Conservation (phyloP, 2,797 vertebrate genomes). For the Cirrhinus molitorella region DNA sequence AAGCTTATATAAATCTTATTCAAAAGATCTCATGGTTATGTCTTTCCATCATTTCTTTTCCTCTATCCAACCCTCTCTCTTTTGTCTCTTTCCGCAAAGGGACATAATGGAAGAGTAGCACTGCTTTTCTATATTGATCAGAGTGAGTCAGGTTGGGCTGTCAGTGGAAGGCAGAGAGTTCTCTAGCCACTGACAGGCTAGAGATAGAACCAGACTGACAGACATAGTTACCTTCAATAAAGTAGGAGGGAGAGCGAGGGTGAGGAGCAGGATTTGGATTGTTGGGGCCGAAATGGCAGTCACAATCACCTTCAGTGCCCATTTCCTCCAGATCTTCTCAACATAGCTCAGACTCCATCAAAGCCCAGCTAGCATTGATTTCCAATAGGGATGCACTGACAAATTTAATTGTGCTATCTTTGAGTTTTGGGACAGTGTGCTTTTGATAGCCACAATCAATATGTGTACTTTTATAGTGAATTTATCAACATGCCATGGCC, state of each 20-base stretch:
- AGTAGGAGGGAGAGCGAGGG: background rate
- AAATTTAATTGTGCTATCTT: constrained; percentile 54
- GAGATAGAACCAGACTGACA: constrained; percentile 38
- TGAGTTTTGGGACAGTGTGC: constrained; percentile 30
- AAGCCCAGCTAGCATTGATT: constrained; percentile 54
- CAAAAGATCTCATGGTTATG: constrained; percentile 10
- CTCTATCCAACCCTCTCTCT: background rate
- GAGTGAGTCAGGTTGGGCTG: constrained; percentile 37
- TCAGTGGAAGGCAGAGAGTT: constrained; percentile 20
- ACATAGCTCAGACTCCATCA: constrained; percentile 47
- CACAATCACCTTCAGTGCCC: constrained; percentile 46
- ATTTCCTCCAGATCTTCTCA: constrained; percentile 36
- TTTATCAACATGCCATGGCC: constrained; percentile 31
- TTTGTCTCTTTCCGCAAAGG: constrained; percentile 32
- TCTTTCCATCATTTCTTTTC: background rate
- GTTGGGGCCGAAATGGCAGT: constrained; percentile 48
- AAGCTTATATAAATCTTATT: constrained; percentile 29
- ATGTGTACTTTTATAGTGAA: constrained; percentile 39
- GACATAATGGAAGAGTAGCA: constrained; percentile 36
- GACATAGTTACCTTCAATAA: constrained; percentile 38
- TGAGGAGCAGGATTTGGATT: constrained; percentile 14
- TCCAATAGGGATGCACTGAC: constrained; percentile 54
- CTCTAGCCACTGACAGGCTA: constrained; percentile 30
- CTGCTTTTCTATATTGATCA: constrained; percentile 50
- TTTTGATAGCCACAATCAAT: constrained; percentile 46